A percentile compares a stretch with the other conserved stretches of the same genome.
These are phyloP conservation scores for Himalopsyche japonica DNA, from an alignment of 2,888 invertebrate genomes.

Conservation along the genomic window DNA sequence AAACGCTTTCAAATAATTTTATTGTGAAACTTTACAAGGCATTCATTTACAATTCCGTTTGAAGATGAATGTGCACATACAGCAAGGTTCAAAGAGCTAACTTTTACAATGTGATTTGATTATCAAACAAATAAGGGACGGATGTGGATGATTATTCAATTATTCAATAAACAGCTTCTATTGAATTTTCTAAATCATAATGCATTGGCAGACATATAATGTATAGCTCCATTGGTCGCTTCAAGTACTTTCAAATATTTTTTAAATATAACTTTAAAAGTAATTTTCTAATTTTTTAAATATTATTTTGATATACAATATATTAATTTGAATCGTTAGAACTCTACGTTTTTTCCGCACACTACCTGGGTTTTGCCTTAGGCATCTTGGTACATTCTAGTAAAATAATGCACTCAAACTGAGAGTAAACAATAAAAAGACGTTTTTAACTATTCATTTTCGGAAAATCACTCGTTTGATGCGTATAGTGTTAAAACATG, in stretches of 20 bases:
- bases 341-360: too few relatives aligned
- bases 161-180: background rate
- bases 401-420: too few relatives aligned
- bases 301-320: too few relatives aligned
- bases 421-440: too few relatives aligned
- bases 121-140: background rate
- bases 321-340: too few relatives aligned
- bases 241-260: background rate
- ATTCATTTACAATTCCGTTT: background rate
- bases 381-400: too few relatives aligned
- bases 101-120: background rate
- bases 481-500: too few relatives aligned
- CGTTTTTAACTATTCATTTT: too few relatives aligned
- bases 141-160: background rate
- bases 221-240: background rate
- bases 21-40: background rate
- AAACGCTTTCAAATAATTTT: background rate
- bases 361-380: too few relatives aligned
- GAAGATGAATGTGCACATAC: background rate
- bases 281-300: too few relatives aligned
- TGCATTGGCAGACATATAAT: background rate
- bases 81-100: background rate
- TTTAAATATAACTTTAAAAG: too few relatives aligned
- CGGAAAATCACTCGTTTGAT: too few relatives aligned
- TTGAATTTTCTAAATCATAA: background rate